These are phyloP conservation scores for Lutraria rhynchaena DNA, from an alignment of 1,140 invertebrate species.

Conservation along the genomic window DNA sequence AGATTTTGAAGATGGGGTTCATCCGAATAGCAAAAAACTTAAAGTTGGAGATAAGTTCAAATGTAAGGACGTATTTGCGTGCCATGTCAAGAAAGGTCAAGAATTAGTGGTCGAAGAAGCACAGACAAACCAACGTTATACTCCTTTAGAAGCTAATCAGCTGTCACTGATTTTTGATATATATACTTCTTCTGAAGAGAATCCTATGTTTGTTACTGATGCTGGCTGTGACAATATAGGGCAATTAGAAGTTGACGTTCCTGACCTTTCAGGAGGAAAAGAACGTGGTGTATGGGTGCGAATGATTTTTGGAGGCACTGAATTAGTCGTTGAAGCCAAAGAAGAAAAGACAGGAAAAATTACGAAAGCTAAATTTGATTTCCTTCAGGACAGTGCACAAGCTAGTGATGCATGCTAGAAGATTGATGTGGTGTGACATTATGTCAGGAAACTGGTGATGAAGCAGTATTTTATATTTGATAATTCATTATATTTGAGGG, in stretches of 20 bases:
- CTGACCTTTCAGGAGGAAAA: constrained; percentile 12
- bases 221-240: constrained; percentile 37
- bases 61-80: constrained; percentile 52
- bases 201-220: constrained; percentile 51
- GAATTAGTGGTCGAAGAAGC: constrained; percentile 17
- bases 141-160: constrained; percentile 30
- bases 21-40: constrained; percentile 40
- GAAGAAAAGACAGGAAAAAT: constrained; percentile 44
- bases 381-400: constrained; percentile 18
- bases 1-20: constrained; percentile 30
- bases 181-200: constrained; percentile 32
- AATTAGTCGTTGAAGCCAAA: constrained; percentile 46
- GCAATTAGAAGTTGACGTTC: constrained; percentile 40
- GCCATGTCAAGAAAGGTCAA: constrained; percentile 47
- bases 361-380: constrained; percentile 39
- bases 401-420: constrained; percentile 2
- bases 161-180: constrained; percentile 33
- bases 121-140: constrained; percentile 26
- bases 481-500: too few species aligned
- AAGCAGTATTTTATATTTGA: too few species aligned
- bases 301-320: constrained; percentile 58
- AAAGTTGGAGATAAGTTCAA: constrained; percentile 1
- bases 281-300: constrained; percentile 31
- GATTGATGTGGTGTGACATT: too few species aligned
- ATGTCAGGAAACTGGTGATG: too few species aligned